Evolutionary conservation across 1,140 invertebrate genomes (phyloP).

Genomic region (Ceratosolen fusciceps): DNA sequence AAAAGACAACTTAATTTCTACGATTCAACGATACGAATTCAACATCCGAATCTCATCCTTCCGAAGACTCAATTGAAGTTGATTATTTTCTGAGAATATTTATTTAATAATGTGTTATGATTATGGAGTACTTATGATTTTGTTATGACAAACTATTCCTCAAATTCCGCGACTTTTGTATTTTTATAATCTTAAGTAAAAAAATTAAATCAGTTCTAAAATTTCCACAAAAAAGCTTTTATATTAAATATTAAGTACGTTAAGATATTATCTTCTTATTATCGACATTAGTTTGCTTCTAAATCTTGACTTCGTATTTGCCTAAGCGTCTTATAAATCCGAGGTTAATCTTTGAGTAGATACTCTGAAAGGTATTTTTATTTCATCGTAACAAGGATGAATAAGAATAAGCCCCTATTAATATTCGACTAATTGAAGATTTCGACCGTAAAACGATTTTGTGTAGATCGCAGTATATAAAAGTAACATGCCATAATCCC

Average conservation of each 20-base stretch:
- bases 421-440: neutral
- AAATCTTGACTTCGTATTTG: neutral
- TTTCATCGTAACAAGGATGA: neutral
- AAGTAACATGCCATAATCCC: neutral
- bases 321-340: neutral
- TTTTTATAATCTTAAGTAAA: neutral
- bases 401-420: neutral
- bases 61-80: no score
- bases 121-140: no score
- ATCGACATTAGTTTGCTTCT: neutral
- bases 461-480: neutral
- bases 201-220: neutral
- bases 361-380: neutral
- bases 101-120: no score
- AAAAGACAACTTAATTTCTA: no score
- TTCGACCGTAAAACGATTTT: neutral
- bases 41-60: no score
- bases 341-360: neutral
- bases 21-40: no score
- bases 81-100: no score
- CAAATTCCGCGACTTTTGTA: neutral
- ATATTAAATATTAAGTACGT: neutral
- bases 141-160: neutral
- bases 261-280: neutral
- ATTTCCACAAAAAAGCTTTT: no score